Evolutionary conservation across 2,797 vertebrate species (phyloP), one percentile per base, ranked within the genome.

Genomic region (Lepus townsendii): DNA sequence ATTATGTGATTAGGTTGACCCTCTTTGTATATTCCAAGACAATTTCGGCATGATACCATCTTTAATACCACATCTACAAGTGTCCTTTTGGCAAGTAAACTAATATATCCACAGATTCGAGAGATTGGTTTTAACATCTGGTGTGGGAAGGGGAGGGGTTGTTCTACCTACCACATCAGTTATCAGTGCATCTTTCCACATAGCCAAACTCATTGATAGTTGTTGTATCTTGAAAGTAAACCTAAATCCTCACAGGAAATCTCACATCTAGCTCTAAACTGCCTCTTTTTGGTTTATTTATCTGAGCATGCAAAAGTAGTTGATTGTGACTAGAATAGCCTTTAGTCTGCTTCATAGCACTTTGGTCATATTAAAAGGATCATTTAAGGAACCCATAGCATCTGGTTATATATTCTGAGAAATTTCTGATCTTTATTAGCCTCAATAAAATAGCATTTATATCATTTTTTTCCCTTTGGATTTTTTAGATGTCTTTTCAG

Each of bases 371-470:
- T 32, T 47, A 83, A 16, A 86, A 88, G 66, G 62, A 86, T 54
- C 35, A 91, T 86, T 42, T 89, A 17, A 91, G 38, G n/a, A 54
- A 32, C 65, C 66, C 63, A 14, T 11, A 80, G 16, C 7, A 90
- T 66, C 5, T 69, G 52, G 26, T 24, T 88, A 20, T 69, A 54
- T 79, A 73, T 86, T 82, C 88, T 92, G 75, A 95, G 57, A 92
- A 96, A 54, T 2, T 54, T 30, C 52, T 65, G 12, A 26, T 73
- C 47, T 30, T 92, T 27, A 0, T 27, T 78, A 47, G n/a, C 4
- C 32, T 50, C 47, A 65, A 1, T 54, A 72, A 80, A 32, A 2
- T 22, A 27, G 4, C 16, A 30, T 3, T 42, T 5, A 0, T 47
- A 35, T 71, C 63, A 47, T 47, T 9, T 47, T 47, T 47, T 47